These are phyloP conservation scores for Parotocinclus haroldoi DNA, from an alignment of 2,797 vertebrate species.

Conservation along the genomic window DNA sequence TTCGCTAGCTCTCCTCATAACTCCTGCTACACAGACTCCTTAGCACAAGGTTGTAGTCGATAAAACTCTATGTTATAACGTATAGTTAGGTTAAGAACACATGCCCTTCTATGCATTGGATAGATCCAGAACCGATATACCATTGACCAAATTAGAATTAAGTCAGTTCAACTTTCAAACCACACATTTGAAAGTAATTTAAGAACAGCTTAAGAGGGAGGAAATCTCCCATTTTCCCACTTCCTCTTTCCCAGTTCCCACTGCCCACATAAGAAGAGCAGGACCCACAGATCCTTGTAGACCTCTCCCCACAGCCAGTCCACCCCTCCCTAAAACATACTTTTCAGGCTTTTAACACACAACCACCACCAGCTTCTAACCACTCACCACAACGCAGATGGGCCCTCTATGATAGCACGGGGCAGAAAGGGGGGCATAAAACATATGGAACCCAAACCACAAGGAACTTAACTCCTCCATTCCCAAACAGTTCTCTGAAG, in stretches of 20 bases:
- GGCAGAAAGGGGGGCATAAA: background rate
- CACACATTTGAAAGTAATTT: constrained; percentile 34
- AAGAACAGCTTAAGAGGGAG: constrained; percentile 32
- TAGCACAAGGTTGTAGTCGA: background rate
- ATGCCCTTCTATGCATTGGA: no score
- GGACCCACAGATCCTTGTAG: constrained; percentile 32
- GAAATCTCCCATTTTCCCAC: constrained; percentile 44
- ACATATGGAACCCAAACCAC: constrained; percentile 34
- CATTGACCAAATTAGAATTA: constrained; percentile 7
- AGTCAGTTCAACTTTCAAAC: constrained; percentile 12
- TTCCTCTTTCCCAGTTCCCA: constrained; percentile 40
- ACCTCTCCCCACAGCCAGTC: constrained; percentile 22
- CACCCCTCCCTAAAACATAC: constrained; percentile 31
- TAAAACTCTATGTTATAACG: background rate
- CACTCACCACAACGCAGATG: constrained; percentile 41
- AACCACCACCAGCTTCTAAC: constrained; percentile 37
- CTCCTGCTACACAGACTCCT: constrained; percentile 18
- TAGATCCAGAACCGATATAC: background rate
- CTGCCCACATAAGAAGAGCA: constrained; percentile 38
- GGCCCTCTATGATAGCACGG: constrained; percentile 13
- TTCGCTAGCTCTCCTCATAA: constrained; percentile 24
- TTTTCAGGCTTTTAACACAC: constrained; percentile 42
- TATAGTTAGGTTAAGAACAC: no score
- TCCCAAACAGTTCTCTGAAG: constrained; percentile 24
- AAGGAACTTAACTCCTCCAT: constrained; percentile 26